A percentile compares a stretch with the other conserved stretches of the same genome.
These are phyloP conservation scores for Mesaphorura yosii DNA, from an alignment of 1,140 invertebrate species.

Conservation along the genomic window DNA sequence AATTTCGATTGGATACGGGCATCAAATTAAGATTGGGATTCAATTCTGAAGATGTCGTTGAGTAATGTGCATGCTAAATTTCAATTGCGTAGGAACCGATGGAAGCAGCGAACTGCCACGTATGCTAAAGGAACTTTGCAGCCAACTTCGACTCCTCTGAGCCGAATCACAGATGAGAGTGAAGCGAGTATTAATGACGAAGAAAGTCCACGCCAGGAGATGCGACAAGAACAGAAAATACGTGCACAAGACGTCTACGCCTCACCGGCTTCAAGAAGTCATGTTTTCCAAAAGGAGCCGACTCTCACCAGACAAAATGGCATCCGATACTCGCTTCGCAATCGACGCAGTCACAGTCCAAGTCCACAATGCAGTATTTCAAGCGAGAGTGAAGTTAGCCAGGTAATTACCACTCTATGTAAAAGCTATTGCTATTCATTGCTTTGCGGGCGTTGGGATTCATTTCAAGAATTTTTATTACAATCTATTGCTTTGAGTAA, in stretches of 20 bases:
- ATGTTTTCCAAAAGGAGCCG: background rate
- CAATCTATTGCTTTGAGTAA: too few species aligned
- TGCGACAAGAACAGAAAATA: too few species aligned
- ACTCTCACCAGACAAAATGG: constrained; percentile 9
- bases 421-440: too few species aligned
- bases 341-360: constrained; percentile 2
- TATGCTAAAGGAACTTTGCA: background rate
- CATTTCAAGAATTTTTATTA: too few species aligned
- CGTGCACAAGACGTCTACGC: too few species aligned
- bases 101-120: background rate
- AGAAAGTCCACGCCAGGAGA: background rate
- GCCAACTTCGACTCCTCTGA: background rate
- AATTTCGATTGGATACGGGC: background rate
- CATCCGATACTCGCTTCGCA: constrained; percentile 11
- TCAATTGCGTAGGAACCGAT: background rate
- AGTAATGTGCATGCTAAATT: background rate
- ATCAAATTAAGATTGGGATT: background rate
- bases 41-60: background rate
- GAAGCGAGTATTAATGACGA: background rate
- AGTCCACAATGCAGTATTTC: constrained; percentile 21
- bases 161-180: constrained; percentile 5
- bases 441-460: too few species aligned
- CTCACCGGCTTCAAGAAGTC: too few species aligned
- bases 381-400: constrained; percentile 26
- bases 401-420: constrained; percentile 6